Percentiles rank a stretch among this genome's conserved stretches.
Conservation (phyloP, 2,888 invertebrate species). For the Cylloceria caligata region DNA sequence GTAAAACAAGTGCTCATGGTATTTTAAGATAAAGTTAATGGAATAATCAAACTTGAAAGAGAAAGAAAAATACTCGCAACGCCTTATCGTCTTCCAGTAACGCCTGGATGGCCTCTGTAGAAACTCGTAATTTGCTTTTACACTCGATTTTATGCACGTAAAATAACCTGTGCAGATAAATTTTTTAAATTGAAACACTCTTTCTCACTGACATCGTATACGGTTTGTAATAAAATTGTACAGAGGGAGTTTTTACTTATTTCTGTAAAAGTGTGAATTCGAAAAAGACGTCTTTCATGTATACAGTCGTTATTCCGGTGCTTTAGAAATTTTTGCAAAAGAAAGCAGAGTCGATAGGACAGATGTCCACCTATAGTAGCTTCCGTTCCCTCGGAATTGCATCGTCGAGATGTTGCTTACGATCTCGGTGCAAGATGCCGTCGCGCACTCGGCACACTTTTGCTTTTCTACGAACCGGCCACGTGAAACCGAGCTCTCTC, state of each 20-base stretch:
- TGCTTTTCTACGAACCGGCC: slow-evolving; percentile 72
- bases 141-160: no score
- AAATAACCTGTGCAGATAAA: no score
- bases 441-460: slow-evolving; percentile 67
- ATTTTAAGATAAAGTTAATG: not conserved
- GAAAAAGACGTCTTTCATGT: not conserved
- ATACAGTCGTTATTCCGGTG: not conserved
- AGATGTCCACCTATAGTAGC: not conserved
- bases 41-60: not conserved
- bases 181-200: no score
- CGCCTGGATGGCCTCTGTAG: no score
- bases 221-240: no score
- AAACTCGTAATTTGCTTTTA: no score
- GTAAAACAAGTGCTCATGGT: slow-evolving; percentile 12
- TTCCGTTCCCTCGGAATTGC: not conserved
- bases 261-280: not conserved
- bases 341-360: not conserved
- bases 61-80: not conserved
- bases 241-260: no score
- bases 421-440: slow-evolving; percentile 10
- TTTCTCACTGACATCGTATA: no score
- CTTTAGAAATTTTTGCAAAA: not conserved
- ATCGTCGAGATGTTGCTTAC: not conserved
- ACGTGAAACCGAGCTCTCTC: slow-evolving; percentile 68
- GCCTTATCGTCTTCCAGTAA: no score